Evolutionary conservation across 2,797 vertebrate species (phyloP).

Genomic region (Poeciliopsis paucimaculata): DNA sequence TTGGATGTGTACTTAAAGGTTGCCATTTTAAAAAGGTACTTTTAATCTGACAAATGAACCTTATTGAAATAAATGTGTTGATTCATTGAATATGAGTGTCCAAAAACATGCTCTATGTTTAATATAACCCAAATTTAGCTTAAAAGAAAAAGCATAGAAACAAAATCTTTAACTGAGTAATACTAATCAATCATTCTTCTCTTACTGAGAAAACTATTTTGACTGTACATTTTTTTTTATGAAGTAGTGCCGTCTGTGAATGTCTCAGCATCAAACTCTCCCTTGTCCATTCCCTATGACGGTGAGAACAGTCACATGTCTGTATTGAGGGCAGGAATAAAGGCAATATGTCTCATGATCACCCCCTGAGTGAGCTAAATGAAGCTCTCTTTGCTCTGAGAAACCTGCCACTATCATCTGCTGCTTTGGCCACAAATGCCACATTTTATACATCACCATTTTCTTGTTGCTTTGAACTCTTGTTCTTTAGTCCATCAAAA

Average conservation of each 20-base stretch:
- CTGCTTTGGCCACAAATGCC: constrained; percentile 61
- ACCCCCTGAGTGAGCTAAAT: constrained; percentile 72
- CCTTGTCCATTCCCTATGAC: constrained; percentile 37
- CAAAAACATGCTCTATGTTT: constrained; percentile 1
- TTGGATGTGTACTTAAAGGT: not conserved
- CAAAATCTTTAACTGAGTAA: constrained; percentile 31
- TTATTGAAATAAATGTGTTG: not conserved
- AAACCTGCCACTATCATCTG: constrained; percentile 79
- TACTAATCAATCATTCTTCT: constrained; percentile 16
- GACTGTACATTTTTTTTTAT: not conserved
- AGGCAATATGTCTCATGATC: constrained; percentile 75
- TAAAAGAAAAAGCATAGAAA: not conserved
- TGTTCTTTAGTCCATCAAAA: not conserved
- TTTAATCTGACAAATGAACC: not conserved
- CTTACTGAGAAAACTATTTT: constrained; percentile 1
- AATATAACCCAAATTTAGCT: constrained; percentile 2
- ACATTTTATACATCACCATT: constrained; percentile 40
- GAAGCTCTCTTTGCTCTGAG: constrained; percentile 69
- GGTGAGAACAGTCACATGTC: constrained; percentile 45
- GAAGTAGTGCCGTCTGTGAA: not conserved
- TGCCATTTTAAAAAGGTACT: not conserved
- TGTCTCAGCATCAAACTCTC: constrained; percentile 18
- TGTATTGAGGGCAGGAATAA: constrained; percentile 51
- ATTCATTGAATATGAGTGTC: not conserved
- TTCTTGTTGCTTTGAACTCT: constrained; percentile 19